These are phyloP conservation scores for Meganola albula DNA, from an alignment of 2,888 invertebrate species.

Conservation along the genomic window DNA sequence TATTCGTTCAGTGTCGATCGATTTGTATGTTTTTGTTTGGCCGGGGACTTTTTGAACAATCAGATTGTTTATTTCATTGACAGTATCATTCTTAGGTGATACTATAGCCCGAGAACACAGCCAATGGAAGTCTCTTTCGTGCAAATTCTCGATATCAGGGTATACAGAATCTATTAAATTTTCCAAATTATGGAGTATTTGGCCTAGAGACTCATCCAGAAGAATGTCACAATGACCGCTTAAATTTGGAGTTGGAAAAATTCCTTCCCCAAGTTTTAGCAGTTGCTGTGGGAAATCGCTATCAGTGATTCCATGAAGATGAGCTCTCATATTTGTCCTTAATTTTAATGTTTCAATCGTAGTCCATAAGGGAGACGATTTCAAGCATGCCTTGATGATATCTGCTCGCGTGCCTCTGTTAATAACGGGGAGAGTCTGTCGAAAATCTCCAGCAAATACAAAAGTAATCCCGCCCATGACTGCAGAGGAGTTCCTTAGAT, in stretches of 20 bases:
- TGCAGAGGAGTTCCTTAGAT: conserved; percentile 1
- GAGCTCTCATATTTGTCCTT: conserved; percentile 22
- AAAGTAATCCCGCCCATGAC: conserved; percentile 24
- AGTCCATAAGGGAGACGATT: conserved; percentile 27
- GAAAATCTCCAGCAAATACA: conserved; percentile 31
- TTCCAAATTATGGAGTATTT: conserved; percentile 20
- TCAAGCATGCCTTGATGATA: conserved; percentile 30
- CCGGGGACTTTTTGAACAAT: conserved; percentile 22
- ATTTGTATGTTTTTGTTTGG: conserved; percentile 12
- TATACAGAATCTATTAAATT: conserved; percentile 27
- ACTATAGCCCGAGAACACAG: conserved; percentile 26
- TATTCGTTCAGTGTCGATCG: conserved; percentile 27
- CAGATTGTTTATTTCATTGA: conserved; percentile 25
- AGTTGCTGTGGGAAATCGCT: conserved; percentile 26
- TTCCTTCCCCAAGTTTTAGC: conserved; percentile 24
- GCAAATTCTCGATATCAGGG: conserved; percentile 23
- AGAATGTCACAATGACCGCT: conserved; percentile 24
- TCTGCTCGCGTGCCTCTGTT: conserved; percentile 28
- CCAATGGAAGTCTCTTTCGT: conserved; percentile 28
- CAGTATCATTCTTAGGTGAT: conserved; percentile 25
- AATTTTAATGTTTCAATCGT: conserved; percentile 27
- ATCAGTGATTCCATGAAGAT: conserved; percentile 20
- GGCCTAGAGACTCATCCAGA: conserved; percentile 15
- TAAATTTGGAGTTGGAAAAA: conserved; percentile 19
- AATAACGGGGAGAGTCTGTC: conserved; percentile 32